phyloP scores from a whole-genome alignment of 2,797 vertebrate genomes.

The Trachurus trachurus region DNA sequence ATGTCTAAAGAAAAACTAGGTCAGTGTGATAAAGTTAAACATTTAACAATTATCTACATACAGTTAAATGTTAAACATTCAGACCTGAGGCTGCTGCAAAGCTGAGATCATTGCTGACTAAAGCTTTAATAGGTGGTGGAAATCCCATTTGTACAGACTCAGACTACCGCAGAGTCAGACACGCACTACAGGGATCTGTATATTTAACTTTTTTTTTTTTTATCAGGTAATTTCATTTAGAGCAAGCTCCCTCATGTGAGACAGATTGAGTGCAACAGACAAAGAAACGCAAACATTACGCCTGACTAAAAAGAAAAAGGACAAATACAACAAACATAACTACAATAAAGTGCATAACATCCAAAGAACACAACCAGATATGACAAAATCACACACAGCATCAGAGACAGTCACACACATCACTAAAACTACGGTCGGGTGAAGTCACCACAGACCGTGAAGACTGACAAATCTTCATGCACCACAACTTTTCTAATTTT shows the following conservation, averaged over 20 bases:
- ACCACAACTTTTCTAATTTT: not conserved
- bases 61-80: not conserved
- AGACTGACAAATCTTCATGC: not conserved
- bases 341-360: not conserved
- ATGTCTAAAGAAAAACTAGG: not conserved
- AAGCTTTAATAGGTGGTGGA: not conserved
- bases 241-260: not conserved
- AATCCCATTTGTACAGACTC: not conserved
- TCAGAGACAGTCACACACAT: too few relatives aligned
- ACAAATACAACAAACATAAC: not conserved
- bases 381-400: not conserved
- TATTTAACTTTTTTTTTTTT: not conserved
- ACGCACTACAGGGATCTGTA: not conserved
- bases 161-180: not conserved
- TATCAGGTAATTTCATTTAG: not conserved
- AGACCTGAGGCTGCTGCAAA: not conserved
- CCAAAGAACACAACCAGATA: not conserved
- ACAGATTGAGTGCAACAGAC: not conserved
- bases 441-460: not conserved
- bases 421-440: too few relatives aligned
- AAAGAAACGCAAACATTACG: too few relatives aligned
- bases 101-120: not conserved
- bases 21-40: not conserved
- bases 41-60: not conserved
- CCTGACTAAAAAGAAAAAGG: not conserved